Evolutionary conservation across 2,797 vertebrate species (phyloP).

Genomic region (Hapalemur alaotrensis): DNA sequence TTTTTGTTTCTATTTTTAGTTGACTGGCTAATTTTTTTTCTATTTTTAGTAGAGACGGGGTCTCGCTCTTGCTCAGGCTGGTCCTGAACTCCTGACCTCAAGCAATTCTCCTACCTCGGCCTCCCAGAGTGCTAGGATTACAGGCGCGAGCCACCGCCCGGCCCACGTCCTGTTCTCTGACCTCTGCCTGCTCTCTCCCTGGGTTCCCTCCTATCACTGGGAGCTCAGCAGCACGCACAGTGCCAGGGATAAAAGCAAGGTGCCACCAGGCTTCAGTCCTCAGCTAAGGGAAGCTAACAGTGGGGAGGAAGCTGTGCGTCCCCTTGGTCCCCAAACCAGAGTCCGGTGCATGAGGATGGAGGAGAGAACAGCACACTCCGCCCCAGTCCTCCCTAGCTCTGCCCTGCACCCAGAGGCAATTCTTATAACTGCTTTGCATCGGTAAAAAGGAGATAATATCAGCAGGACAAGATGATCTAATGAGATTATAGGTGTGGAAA

Average conservation of each 20-base stretch:
- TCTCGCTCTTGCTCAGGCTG: too few species aligned
- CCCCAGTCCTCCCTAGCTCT: not conserved
- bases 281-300: not conserved
- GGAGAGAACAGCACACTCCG: not conserved
- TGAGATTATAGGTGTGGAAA: not conserved
- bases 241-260: not conserved
- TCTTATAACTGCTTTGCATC: not conserved
- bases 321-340: not conserved
- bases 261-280: not conserved
- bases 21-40: too few species aligned
- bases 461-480: not conserved
- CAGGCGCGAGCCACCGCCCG: too few species aligned
- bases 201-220: not conserved
- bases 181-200: not conserved
- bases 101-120: too few species aligned
- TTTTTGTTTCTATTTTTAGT: too few species aligned
- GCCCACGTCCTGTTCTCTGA: not conserved
- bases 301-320: not conserved
- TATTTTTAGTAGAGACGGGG: too few species aligned
- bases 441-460: too few species aligned
- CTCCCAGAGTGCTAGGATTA: too few species aligned
- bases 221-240: not conserved
- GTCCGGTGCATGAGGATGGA: rapidly evolving
- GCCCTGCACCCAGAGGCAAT: not conserved
- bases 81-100: too few species aligned